phyloP scores from a whole-genome alignment of 92 coral and sea anemone species.

The Heliopora coerulea region DNA sequence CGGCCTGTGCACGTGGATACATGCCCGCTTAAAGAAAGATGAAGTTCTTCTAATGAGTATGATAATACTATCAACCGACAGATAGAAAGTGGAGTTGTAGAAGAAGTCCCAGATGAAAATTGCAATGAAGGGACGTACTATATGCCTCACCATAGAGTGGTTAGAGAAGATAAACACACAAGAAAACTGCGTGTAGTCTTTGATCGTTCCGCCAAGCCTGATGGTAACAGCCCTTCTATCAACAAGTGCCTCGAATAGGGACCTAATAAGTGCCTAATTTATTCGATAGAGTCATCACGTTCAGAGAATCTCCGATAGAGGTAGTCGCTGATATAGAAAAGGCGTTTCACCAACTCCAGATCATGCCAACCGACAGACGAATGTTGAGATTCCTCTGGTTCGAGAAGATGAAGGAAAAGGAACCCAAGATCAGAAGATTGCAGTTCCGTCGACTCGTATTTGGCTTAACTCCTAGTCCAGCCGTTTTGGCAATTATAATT shows the following conservation, averaged over 20 bases:
- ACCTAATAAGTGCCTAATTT: conserved; percentile 41
- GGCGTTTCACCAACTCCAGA: conserved; percentile 20
- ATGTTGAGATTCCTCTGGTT: too few species aligned
- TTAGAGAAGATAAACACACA: too few species aligned
- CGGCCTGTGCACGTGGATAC: conserved; percentile 46
- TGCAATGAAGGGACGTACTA: conserved; percentile 28
- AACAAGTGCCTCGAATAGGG: conserved; percentile 48
- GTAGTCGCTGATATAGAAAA: conserved; percentile 12
- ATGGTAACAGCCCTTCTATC: conserved; percentile 5
- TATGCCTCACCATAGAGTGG: conserved; percentile 24
- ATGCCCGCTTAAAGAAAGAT: conserved; percentile 45
- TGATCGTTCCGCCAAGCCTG: too few species aligned
- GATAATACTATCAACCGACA: conserved; percentile 54
- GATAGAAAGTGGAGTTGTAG: conserved; percentile 50
- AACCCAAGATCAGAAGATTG: too few species aligned
- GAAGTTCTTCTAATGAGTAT: conserved; percentile 43
- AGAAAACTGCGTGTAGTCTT: too few species aligned
- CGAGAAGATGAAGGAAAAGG: too few species aligned
- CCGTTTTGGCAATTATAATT: conserved; percentile 1
- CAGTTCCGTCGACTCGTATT: conserved; percentile 23
- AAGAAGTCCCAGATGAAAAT: conserved; percentile 34
- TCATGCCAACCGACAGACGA: too few species aligned
- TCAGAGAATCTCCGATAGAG: conserved; percentile 40
- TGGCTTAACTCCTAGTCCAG: conserved; percentile 22
- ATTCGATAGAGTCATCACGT: conserved; percentile 39